Evolutionary conservation across 2,797 vertebrate species (phyloP).

Genomic region (Anomalospiza imberbis): DNA sequence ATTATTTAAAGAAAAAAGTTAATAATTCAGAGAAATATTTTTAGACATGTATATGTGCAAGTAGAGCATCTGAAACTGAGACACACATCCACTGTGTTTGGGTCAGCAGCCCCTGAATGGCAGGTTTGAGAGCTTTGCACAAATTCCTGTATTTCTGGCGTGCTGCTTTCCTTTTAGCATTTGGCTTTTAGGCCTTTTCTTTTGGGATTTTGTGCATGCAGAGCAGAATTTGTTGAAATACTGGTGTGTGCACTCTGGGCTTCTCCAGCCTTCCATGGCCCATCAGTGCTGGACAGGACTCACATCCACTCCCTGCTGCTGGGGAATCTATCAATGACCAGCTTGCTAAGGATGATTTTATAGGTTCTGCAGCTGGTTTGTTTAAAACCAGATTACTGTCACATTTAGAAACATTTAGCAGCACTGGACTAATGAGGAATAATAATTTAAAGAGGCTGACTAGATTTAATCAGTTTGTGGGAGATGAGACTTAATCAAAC

Average conservation of each 20-base stretch:
- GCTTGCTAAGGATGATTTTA: slow-evolving; percentile 33
- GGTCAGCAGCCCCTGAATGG: neutral
- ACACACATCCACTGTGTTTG: accelerated
- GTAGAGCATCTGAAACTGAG: neutral
- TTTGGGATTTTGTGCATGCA: neutral
- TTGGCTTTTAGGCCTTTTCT: neutral
- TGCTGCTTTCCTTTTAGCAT: neutral
- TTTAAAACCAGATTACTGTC: slow-evolving; percentile 61
- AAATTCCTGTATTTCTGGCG: neutral
- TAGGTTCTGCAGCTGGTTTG: slow-evolving; percentile 46
- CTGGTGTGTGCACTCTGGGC: neutral
- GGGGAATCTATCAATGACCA: slow-evolving; percentile 8
- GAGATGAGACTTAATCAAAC: slow-evolving; percentile 46
- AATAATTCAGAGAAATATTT: neutral
- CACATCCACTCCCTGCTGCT: neutral
- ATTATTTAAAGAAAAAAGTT: neutral
- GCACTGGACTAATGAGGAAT: slow-evolving; percentile 19
- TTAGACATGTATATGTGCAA: neutral
- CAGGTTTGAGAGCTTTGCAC: accelerated
- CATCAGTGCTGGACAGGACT: neutral
- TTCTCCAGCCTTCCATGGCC: neutral
- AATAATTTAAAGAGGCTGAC: slow-evolving; percentile 14
- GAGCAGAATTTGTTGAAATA: neutral
- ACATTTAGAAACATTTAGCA: slow-evolving; percentile 39
- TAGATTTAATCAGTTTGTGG: slow-evolving; percentile 40